Evolutionary conservation across 2,113 vertebrate species (phyloP).

Genomic region (Crotalus tigris): DNA sequence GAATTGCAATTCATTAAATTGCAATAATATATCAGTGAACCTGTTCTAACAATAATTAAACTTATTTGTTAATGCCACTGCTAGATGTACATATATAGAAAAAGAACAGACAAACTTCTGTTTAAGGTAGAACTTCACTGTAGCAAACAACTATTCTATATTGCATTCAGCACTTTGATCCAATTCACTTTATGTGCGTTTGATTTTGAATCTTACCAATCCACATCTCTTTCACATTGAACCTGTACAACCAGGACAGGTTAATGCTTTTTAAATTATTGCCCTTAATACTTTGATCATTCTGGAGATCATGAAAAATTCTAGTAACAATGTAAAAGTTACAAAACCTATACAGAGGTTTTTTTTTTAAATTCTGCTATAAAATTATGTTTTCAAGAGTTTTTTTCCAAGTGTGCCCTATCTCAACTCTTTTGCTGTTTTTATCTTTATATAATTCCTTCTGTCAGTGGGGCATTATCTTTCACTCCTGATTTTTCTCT

Average conservation of each 20-base stretch:
- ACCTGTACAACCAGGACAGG: neutral
- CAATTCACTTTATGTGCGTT: neutral
- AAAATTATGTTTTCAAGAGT: neutral
- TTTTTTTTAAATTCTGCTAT: neutral
- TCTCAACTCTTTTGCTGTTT: neutral
- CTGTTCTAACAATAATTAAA: neutral
- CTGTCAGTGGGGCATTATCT: constrained; percentile 50
- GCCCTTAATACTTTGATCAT: neutral
- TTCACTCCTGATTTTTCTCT: constrained; percentile 66
- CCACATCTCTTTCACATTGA: neutral
- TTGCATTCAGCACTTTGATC: neutral
- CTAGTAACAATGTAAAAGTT: neutral
- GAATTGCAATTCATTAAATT: neutral
- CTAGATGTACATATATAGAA: neutral
- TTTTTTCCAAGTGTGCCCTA: neutral
- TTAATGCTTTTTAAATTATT: neutral
- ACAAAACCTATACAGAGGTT: neutral
- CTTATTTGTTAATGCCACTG: neutral
- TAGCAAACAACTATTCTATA: neutral
- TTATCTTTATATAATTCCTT: constrained; percentile 36
- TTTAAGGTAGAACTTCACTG: neutral
- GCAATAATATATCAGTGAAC: neutral
- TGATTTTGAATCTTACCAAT: neutral
- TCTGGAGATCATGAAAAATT: neutral
- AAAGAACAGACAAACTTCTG: neutral